A percentile compares a stretch with the other conserved stretches of the same genome.
Evolutionary conservation across 2,888 invertebrate genomes (phyloP).

Genomic region (Drosophila subquinaria): DNA sequence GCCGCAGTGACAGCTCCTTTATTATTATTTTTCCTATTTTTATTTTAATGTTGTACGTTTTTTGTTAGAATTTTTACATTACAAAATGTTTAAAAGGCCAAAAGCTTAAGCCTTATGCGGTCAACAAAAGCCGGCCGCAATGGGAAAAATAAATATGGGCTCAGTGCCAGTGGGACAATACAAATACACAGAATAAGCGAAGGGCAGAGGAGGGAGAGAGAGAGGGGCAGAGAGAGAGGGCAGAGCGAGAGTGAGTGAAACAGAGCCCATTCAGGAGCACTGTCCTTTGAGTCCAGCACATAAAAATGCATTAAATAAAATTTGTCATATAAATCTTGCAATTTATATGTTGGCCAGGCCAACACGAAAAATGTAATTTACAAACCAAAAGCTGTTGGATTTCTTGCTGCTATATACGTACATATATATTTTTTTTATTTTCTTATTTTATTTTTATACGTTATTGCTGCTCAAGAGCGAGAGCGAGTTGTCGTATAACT

Average conservation of each 20-base stretch:
- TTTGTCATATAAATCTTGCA: slow-evolving; percentile 82
- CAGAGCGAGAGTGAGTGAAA: slow-evolving; percentile 1
- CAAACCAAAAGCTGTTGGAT: slow-evolving; percentile 70
- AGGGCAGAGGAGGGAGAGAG: too few relatives aligned
- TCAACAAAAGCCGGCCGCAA: slow-evolving; percentile 76
- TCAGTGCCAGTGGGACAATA: slow-evolving; percentile 36
- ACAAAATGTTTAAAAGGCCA: slow-evolving; percentile 77
- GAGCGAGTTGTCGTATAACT: slow-evolving; percentile 74
- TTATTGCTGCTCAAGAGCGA: slow-evolving; percentile 42
- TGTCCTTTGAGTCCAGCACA: slow-evolving; percentile 58
- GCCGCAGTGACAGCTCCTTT: slow-evolving; percentile 39
- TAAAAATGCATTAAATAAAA: slow-evolving; percentile 81
- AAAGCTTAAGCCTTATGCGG: slow-evolving; percentile 76
- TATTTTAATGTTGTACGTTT: slow-evolving; percentile 23
- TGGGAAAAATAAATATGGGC: slow-evolving; percentile 75
- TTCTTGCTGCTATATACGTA: slow-evolving; percentile 16
- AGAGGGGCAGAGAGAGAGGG: not conserved
- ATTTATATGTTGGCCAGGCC: slow-evolving; percentile 74
- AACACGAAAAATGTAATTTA: slow-evolving; percentile 75
- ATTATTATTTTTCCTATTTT: slow-evolving; percentile 10
- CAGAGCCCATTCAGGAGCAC: slow-evolving; percentile 28
- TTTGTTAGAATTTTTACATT: slow-evolving; percentile 64
- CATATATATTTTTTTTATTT: slow-evolving; percentile 13
- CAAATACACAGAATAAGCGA: not conserved
- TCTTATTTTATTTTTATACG: slow-evolving; percentile 21